These are phyloP conservation scores for Chionis minor DNA, from an alignment of 2,113 vertebrate species.

Conservation along the genomic window DNA sequence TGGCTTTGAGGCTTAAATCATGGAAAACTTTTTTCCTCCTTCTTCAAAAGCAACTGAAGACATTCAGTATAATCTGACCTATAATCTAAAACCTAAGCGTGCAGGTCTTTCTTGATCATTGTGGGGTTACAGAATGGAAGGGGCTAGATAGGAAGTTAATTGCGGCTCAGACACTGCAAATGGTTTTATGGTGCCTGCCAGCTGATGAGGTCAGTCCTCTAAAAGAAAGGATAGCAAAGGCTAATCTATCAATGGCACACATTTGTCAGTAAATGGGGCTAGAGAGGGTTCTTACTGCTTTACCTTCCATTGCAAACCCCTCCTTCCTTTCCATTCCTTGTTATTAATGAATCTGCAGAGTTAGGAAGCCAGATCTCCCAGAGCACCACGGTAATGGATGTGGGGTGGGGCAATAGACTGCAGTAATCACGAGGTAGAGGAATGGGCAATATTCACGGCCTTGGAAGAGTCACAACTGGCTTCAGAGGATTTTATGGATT, in stretches of 20 bases:
- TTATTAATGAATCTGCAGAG: neutral
- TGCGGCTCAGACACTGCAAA: neutral
- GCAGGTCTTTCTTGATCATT: neutral
- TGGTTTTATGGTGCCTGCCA: neutral
- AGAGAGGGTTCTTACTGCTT: neutral
- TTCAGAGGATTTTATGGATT: neutral
- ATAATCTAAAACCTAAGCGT: conserved; percentile 21
- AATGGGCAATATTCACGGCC: neutral
- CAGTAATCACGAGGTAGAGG: neutral
- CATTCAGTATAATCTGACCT: neutral
- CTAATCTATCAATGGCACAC: conserved; percentile 7
- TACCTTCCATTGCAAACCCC: neutral
- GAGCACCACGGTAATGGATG: neutral
- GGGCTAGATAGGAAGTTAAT: neutral
- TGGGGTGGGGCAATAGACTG: neutral
- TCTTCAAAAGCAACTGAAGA: conserved; percentile 58
- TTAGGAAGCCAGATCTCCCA: neutral
- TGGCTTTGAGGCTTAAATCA: conserved; percentile 41
- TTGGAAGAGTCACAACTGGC: neutral
- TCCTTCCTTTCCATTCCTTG: neutral
- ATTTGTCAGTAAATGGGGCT: neutral
- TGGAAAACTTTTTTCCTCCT: neutral
- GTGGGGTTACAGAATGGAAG: neutral
- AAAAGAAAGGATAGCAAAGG: neutral
- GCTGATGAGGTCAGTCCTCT: conserved; percentile 16